Base-by-base conservation (phyloP, 1,140 invertebrate genomes). In the Plodia interpunctella region DNA sequence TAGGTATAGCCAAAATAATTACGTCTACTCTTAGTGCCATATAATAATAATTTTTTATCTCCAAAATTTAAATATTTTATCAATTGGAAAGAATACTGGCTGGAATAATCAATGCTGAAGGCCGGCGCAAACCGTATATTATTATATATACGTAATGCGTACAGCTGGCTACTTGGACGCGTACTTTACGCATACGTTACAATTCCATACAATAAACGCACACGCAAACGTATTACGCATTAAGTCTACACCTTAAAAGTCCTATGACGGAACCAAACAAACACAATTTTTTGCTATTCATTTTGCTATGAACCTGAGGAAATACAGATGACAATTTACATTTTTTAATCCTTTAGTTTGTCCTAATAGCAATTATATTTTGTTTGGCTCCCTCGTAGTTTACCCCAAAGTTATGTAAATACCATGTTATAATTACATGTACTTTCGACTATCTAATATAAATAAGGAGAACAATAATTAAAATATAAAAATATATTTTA, bases 381-480 rank as follows among this genome's bases (percentile, higher is more conserved):
- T 18, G 49, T 57, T 50, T 51, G 20, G 25, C 21, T 57, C 25
- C 10, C 25, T 50, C 28, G 56, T 51, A 57, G n/a, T 21, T 21
- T 15, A 55, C 59, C 25, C n/a, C 32, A 44, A 55, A 57, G 59
- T 64, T 65, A 51, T 71, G 82, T 88, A 87, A 81, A 85, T 88
- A 74, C 77, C 76, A 78, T 81, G 76, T 85, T n/a, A n/a, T n/a
- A 85, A 81, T 81, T 78, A 80, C 72, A 73, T 74, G 80, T 73
- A 62, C 65, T 80, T 76, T 79, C 70, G 62, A 74, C 65, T 85
- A 82, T 84, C 83, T 78, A 83, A 77, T 81, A 68, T 80, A 80
- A 83, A 78, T 84, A 88, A 84, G 80, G 66, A 88, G 86, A 88
- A 87, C 86, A 88, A 88, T 88, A 88, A 88, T 87, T 88, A 88